A percentile compares a stretch with the other conserved stretches of the same genome.
These are phyloP conservation scores for Motacilla tschutschensis DNA, from an alignment of 2,113 vertebrate genomes.

Conservation along the genomic window DNA sequence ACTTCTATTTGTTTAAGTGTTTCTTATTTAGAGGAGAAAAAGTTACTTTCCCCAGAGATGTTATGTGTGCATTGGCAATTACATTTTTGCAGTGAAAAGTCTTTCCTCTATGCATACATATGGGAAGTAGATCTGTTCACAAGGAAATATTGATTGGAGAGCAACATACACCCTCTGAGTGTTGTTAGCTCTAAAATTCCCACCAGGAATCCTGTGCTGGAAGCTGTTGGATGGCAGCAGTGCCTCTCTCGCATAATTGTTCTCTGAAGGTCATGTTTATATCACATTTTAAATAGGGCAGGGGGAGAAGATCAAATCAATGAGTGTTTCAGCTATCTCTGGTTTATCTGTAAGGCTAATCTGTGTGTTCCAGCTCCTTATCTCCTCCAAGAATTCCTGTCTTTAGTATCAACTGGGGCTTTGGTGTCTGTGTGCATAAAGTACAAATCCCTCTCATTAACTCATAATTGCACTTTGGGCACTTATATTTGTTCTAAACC, in stretches of 20 bases:
- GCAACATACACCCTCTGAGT: not conserved
- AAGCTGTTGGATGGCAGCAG: not conserved
- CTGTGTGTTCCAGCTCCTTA: not conserved
- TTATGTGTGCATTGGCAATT: not conserved
- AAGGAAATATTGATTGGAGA: conserved; percentile 12
- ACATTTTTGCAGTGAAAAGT: not conserved
- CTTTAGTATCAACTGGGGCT: not conserved
- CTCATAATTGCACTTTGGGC: not conserved
- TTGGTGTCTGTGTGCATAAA: not conserved
- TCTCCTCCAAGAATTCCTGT: not conserved
- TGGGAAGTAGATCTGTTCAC: not conserved
- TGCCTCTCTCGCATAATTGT: rapidly evolving
- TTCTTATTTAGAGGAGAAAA: not conserved
- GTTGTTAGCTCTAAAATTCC: not conserved
- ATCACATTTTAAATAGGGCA: not conserved
- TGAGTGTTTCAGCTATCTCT: not conserved
- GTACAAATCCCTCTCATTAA: not conserved
- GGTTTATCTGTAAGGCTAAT: not conserved
- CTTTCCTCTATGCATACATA: not conserved
- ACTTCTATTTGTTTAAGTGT: not conserved
- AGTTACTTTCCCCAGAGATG: not conserved
- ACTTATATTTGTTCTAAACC: not conserved
- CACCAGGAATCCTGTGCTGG: not conserved
- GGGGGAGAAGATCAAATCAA: not conserved
- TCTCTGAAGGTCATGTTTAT: not conserved